Evolutionary conservation across 2,888 invertebrate species (phyloP), one percentile per base, ranked within the genome.

Genomic region (Venustoraphidia nigricollis): DNA sequence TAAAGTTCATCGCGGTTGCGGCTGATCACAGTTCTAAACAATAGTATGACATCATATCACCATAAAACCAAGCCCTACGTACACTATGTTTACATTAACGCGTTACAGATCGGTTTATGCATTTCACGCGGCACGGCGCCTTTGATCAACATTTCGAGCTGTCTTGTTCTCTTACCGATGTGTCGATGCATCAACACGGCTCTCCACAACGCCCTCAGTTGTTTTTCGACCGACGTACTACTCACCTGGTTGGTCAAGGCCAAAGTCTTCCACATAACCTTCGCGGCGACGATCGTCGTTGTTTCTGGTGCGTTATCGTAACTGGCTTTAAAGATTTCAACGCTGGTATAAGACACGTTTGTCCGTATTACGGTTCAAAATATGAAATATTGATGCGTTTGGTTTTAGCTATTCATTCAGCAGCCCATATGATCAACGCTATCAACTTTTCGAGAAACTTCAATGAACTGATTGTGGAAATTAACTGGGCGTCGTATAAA

Each of bases 61-160:
- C 27, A 27, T 27, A 27, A 27, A 27, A 27, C 27, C 27, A 27
- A 27, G 27, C 27, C 27, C 27, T 27, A 27, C 27, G 6, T 27
- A 27, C 6, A 27, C 27, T 27, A 6, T 27, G 27, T 27, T 27
- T 27, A 27, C 6, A 27, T 45, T 41, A 34, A 36, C 17, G 36
- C 10, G n/a, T 68, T 69, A 53, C 67, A 76, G 76, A 55, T 67
- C 57, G 72, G 74, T 48, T 60, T 76, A 53, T 75, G 73, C 57
- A 56, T 73, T 50, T 75, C 76, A 8, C 66, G 75, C 34, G 75
- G 68, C 9, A 72, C 75, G 5, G 76, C 75, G 4, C 65, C 71
- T 27, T 67, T 75, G 45, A 56, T 76, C 46, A 75, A 75, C 17
- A 60, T 74, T 56, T 75, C 75, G 59, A 48, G 49, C 39, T 36